Evolutionary conservation across 2,797 vertebrate genomes (phyloP).

Genomic region (Danionella dracula): DNA sequence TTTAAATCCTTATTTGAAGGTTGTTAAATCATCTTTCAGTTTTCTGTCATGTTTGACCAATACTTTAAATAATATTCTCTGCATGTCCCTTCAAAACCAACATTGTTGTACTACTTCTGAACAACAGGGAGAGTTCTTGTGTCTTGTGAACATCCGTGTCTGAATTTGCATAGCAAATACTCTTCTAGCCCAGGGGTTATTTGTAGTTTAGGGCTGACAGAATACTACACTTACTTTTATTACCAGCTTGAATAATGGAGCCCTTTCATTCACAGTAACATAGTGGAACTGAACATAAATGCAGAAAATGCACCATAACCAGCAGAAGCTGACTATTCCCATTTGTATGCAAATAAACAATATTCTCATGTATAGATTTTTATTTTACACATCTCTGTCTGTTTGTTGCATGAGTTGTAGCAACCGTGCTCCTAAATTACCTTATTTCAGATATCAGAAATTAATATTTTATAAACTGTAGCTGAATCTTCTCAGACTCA

Average conservation of each 20-base stretch:
- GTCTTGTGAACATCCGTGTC: not conserved
- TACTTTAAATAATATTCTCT: no score
- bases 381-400: not conserved
- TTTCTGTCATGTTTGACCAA: not conserved
- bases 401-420: not conserved
- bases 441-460: not conserved
- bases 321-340: not conserved
- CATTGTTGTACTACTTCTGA: not conserved
- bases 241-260: not conserved
- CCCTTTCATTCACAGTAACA: not conserved
- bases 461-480: not conserved
- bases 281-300: not conserved
- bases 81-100: not conserved
- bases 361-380: not conserved
- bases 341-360: not conserved
- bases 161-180: not conserved
- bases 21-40: no score
- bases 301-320: not conserved
- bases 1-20: not conserved
- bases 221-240: not conserved
- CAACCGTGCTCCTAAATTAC: not conserved
- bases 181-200: not conserved
- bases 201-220: not conserved
- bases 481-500: not conserved
- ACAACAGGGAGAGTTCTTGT: not conserved